Conservation (phyloP, 2,888 invertebrate genomes). For the Drepana falcataria region DNA sequence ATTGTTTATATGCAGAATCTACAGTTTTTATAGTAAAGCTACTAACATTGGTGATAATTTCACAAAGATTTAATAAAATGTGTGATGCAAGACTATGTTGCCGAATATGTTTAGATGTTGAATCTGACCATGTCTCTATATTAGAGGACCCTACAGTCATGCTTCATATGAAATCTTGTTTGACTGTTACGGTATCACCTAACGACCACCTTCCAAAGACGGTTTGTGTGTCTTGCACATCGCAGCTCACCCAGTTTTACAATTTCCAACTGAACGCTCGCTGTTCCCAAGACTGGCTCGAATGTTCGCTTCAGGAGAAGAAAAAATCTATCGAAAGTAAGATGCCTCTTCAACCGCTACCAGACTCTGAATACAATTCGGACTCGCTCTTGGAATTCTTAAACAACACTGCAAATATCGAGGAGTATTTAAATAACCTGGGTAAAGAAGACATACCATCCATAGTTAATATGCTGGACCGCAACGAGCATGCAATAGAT, state of each 20-base stretch:
- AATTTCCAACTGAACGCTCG: constrained; percentile 67
- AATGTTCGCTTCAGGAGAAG: constrained; percentile 51
- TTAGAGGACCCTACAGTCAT: constrained; percentile 55
- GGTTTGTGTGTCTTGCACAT: constrained; percentile 59
- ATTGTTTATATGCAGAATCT: too few relatives aligned
- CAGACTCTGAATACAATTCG: constrained; percentile 70
- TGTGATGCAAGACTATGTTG: constrained; percentile 56
- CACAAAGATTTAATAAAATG: constrained; percentile 29
- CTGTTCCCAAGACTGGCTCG: constrained; percentile 69
- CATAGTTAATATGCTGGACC: constrained; percentile 64
- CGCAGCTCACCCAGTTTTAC: constrained; percentile 61
- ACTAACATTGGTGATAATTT: too few relatives aligned
- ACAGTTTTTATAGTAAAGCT: too few relatives aligned
- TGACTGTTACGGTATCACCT: constrained; percentile 44
- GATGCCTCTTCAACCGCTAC: constrained; percentile 59
- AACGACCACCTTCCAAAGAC: constrained; percentile 57
- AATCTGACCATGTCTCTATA: constrained; percentile 56
- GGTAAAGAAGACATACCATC: constrained; percentile 71
- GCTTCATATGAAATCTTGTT: constrained; percentile 62
- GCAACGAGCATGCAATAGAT: constrained; percentile 47
- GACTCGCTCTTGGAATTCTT: constrained; percentile 70
- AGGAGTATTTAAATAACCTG: constrained; percentile 63
- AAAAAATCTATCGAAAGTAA: constrained; percentile 52
- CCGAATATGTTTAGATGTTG: constrained; percentile 60
- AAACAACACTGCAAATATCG: constrained; percentile 68